These are phyloP conservation scores for Temnothorax longispinosus DNA, from an alignment of 1,140 invertebrate species.

Conservation along the genomic window DNA sequence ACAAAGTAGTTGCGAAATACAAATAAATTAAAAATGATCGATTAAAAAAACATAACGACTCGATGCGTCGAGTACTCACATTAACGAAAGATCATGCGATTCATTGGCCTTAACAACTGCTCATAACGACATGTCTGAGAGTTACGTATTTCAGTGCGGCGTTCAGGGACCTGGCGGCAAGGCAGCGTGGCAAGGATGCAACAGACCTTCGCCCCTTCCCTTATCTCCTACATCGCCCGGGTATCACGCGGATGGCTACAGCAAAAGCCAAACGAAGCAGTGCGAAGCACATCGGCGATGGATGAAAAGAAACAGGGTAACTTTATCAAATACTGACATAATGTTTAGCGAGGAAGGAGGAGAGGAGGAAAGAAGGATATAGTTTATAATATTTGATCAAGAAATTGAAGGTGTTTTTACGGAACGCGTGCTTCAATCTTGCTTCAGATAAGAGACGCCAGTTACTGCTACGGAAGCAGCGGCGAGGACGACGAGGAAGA, in stretches of 20 bases:
- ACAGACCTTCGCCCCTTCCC: constrained; percentile 87
- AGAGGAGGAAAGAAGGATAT: too few relatives aligned
- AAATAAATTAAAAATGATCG: constrained; percentile 1
- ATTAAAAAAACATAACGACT: not conserved
- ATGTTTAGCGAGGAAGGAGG: not conserved
- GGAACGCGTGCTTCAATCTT: not conserved
- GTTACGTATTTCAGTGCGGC: constrained; percentile 80
- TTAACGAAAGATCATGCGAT: not conserved
- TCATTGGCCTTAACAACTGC: constrained; percentile 1
- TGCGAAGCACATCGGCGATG: constrained; percentile 90
- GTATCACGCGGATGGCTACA: constrained; percentile 87
- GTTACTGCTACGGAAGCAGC: constrained; percentile 89
- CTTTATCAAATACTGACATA: constrained; percentile 36
- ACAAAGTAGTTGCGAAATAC: not conserved
- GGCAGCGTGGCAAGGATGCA: constrained; percentile 93
- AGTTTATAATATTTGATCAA: not conserved
- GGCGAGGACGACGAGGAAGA: constrained; percentile 87
- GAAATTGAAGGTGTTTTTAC: not conserved
- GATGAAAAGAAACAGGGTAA: constrained; percentile 94
- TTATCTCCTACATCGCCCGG: constrained; percentile 80
- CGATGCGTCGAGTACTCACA: not conserved
- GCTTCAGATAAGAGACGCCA: constrained; percentile 91
- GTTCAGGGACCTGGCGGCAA: constrained; percentile 88
- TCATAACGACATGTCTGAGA: constrained; percentile 30
- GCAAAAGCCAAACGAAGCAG: constrained; percentile 85